Evolutionary conservation across 2,113 vertebrate species (phyloP), one percentile per base, ranked within the genome.

Genomic region (Mastomys coucha): DNA sequence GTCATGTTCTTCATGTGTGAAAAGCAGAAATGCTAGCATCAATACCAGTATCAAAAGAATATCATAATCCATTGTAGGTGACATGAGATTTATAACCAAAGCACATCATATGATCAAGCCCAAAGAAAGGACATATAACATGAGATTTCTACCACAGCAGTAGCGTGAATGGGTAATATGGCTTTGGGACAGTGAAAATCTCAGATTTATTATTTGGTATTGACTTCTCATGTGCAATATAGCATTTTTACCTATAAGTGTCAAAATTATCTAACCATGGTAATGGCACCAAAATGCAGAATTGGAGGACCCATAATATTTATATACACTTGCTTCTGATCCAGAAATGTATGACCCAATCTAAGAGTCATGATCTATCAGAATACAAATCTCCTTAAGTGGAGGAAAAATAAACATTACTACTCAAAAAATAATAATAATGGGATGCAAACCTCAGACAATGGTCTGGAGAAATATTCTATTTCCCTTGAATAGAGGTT

Each of bases 161-260:
- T 3, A 42, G 2, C 49, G 9, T 80, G 7, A 65, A 26, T 72
- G 0, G 49, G 26, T 36, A 75, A 20, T 76, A 33, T 53, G 33
- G 39, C 19, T 56, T 0, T 5, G 75, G 16, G 2, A 28, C 5
- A 58, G 72, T 96, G 60, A 73, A 67, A 11, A 89, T 87, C 65
- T 87, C 17, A 89, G 36, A 4, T 1, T 88, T 28, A 28, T 26
- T 26, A 72, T 39, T 72, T 49, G 13, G 0, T 53, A 8, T 92
- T 84, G 72, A 51, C 85, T 91, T 72, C 1, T 77, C 28, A 93
- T 58, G 39, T 67, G 33, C 91, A 95, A 82, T 94, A 12, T 45
- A 53, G 22, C 2, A 80, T 49, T 10, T 0, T 45, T 84, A 86
- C 60, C 8, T 24, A 89, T 51, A 45, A 2, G 65, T 6, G 14